Percentiles rank a stretch among this genome's conserved stretches.
Evolutionary conservation across 2,113 vertebrate genomes (phyloP).

Genomic region (Notarius quadriscutis): DNA sequence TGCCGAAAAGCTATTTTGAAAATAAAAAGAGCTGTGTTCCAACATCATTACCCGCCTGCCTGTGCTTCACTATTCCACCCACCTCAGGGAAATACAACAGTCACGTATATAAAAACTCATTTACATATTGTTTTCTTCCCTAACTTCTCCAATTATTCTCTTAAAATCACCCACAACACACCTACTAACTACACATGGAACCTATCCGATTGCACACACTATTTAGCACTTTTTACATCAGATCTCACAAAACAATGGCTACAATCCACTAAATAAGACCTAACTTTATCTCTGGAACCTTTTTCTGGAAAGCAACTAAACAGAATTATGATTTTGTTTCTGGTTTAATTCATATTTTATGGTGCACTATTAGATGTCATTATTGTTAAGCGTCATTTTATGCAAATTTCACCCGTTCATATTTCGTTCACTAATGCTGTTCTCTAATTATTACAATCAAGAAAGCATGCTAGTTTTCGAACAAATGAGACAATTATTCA

Average conservation of each 20-base stretch:
- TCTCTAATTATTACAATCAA: constrained; percentile 3
- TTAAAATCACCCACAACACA: not conserved
- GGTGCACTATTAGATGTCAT: not conserved
- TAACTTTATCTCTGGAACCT: not conserved
- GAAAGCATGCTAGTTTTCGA: not conserved
- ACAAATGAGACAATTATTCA: constrained; percentile 4
- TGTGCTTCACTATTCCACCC: too few relatives aligned
- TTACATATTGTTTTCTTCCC: not conserved
- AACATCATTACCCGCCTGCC: too few relatives aligned
- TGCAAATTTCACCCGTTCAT: not conserved
- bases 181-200: not conserved
- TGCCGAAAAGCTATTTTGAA: too few relatives aligned
- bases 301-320: not conserved
- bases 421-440: not conserved
- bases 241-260: not conserved
- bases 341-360: not conserved
- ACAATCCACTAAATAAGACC: not conserved
- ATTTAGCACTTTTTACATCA: not conserved
- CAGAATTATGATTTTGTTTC: not conserved
- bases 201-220: not conserved
- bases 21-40: too few relatives aligned
- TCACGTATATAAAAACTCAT: not conserved
- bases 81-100: not conserved
- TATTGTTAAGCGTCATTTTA: constrained; percentile 12
- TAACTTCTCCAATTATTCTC: not conserved